These are phyloP conservation scores for Orussus abietinus DNA, from an alignment of 1,140 invertebrate genomes.

Conservation along the genomic window DNA sequence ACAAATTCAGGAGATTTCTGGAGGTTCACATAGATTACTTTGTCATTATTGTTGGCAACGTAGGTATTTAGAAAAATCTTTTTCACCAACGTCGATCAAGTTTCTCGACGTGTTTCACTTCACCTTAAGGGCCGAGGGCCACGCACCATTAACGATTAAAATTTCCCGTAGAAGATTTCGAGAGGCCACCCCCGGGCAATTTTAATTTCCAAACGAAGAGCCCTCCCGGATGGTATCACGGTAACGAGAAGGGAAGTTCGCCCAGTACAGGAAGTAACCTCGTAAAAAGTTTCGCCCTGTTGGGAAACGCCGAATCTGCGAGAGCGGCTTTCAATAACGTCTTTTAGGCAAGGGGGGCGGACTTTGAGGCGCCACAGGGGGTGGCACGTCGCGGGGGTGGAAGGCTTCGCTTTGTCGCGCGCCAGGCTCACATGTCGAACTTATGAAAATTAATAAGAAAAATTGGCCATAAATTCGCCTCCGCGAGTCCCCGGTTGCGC, in stretches of 20 bases:
- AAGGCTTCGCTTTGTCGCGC: constrained; percentile 37
- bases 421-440: constrained; percentile 46
- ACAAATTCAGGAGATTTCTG: too few species aligned
- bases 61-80: too few species aligned
- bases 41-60: too few species aligned
- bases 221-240: too few species aligned
- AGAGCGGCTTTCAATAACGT: constrained; percentile 35
- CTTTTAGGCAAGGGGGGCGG: constrained; percentile 17
- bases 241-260: constrained; percentile 25
- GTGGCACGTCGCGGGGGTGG: constrained; percentile 14
- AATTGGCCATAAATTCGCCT: constrained; percentile 51
- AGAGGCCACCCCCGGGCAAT: too few species aligned
- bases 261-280: constrained; percentile 29
- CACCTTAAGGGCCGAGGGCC: too few species aligned
- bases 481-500: constrained; percentile 19
- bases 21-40: too few species aligned
- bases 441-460: constrained; percentile 57
- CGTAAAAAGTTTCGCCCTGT: constrained; percentile 35
- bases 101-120: too few species aligned
- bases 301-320: constrained; percentile 25
- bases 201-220: neutral
- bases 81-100: too few species aligned
- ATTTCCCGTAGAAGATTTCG: too few species aligned
- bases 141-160: too few species aligned
- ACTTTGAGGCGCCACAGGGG: constrained; percentile 1